Conservation (phyloP, 53 echinoderm and acorn worm species). For the Antedon mediterranea region DNA sequence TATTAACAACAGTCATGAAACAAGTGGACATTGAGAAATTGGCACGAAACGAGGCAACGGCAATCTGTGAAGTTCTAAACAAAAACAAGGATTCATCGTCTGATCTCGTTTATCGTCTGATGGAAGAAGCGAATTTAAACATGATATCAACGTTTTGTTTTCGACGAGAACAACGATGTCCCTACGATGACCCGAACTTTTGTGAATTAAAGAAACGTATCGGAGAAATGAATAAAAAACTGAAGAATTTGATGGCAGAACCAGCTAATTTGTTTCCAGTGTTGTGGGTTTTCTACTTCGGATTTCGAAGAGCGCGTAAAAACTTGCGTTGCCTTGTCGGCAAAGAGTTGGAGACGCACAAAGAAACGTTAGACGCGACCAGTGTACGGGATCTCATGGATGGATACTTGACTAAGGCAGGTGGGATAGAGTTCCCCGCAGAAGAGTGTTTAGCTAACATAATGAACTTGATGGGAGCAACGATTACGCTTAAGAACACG, state of each 20-base stretch:
- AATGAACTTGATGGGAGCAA: not conserved
- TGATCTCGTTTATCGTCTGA: not conserved
- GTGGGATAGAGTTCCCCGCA: not conserved
- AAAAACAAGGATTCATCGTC: not conserved
- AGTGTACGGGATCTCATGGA: slow-evolving; percentile 29
- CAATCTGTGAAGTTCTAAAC: not conserved
- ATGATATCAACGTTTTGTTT: not conserved
- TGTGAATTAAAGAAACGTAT: not conserved
- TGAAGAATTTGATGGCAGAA: not conserved
- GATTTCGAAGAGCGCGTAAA: slow-evolving; percentile 9
- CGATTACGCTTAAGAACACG: not conserved
- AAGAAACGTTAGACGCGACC: slow-evolving; percentile 10
- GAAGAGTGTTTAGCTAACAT: not conserved
- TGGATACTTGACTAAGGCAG: slow-evolving; percentile 21
- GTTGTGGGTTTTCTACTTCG: slow-evolving; percentile 22
- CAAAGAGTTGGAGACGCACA: slow-evolving; percentile 15
- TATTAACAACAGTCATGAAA: not conserved
- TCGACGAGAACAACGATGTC: not conserved
- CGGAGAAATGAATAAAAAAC: not conserved
- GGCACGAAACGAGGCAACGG: not conserved
- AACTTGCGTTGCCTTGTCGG: slow-evolving; percentile 12
- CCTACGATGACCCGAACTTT: not conserved
- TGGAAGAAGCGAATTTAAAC: not conserved
- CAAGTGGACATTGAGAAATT: not conserved
- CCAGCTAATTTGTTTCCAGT: slow-evolving; percentile 26